phyloP scores from a whole-genome alignment of 2,888 invertebrate species.

The Morinoia aosen region DNA sequence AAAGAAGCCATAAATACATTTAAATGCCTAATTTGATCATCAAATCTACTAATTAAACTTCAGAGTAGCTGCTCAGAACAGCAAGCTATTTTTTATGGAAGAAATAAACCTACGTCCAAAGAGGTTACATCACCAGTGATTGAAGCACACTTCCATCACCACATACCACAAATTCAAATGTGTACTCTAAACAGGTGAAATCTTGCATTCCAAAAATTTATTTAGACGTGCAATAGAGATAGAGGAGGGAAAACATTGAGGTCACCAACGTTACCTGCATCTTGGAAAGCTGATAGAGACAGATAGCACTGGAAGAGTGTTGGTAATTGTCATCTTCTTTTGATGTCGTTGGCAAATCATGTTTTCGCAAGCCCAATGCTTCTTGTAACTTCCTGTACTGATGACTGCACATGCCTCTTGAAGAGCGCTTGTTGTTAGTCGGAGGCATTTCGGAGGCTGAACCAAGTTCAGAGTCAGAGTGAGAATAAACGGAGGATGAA shows the following conservation, averaged over 20 bases:
- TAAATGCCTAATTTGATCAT: too few species aligned
- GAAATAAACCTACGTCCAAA: not conserved
- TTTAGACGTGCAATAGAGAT: not conserved
- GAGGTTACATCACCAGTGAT: not conserved
- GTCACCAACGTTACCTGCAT: not conserved
- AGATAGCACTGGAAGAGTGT: not conserved
- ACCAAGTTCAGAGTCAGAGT: not conserved
- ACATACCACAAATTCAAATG: not conserved
- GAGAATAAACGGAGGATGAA: not conserved
- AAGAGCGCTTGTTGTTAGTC: not conserved
- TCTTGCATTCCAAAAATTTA: not conserved
- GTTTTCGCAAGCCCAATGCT: not conserved
- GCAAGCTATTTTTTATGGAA: not conserved
- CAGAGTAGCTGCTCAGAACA: not conserved
- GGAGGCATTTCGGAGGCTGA: not conserved
- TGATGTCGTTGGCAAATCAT: not conserved
- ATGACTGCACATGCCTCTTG: not conserved
- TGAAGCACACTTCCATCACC: not conserved
- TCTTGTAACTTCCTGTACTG: not conserved
- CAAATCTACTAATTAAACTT: too few species aligned
- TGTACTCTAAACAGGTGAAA: not conserved
- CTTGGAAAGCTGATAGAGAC: slow-evolving; percentile 12
- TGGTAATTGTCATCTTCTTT: not conserved
- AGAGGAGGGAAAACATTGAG: not conserved
- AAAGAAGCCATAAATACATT: too few species aligned